These are phyloP conservation scores for Malacoctenus gilli DNA, from an alignment of 2,797 vertebrate genomes.

Conservation along the genomic window DNA sequence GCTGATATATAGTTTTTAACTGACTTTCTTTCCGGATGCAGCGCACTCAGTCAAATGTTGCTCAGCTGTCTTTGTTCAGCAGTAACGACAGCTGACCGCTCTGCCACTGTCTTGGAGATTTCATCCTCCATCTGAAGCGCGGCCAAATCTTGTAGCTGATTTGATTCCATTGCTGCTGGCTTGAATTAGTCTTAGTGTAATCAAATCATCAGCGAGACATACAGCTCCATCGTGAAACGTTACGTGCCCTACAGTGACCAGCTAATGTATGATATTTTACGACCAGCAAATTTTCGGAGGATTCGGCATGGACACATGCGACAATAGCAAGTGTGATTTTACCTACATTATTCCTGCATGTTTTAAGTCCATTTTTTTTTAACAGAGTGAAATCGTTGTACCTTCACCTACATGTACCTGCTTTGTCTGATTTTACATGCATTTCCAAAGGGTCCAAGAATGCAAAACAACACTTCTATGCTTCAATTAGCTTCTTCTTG, in stretches of 20 bases:
- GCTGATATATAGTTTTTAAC: not conserved
- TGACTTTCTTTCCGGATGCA: not conserved
- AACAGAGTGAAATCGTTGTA: too few species aligned
- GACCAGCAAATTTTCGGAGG: too few species aligned
- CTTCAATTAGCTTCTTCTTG: too few species aligned
- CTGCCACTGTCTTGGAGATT: slow-evolving; percentile 31
- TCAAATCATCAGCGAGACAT: slow-evolving; percentile 61
- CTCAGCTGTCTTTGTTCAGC: slow-evolving; percentile 31
- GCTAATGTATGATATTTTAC: too few species aligned
- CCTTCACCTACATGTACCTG: too few species aligned
- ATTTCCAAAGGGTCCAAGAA: too few species aligned
- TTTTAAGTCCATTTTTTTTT: too few species aligned
- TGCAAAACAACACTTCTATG: too few species aligned
- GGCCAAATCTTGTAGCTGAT: slow-evolving; percentile 49
- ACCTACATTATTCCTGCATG: too few species aligned
- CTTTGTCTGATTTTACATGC: too few species aligned
- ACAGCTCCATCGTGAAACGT: slow-evolving; percentile 37
- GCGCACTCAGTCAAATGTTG: slow-evolving; percentile 6
- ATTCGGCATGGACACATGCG: too few species aligned
- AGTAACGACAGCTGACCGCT: slow-evolving; percentile 35
- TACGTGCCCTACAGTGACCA: slow-evolving; percentile 31
- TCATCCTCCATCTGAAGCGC: slow-evolving; percentile 29
- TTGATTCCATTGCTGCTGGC: slow-evolving; percentile 60
- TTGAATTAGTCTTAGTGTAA: slow-evolving; percentile 59
- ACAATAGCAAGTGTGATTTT: too few species aligned